Percentiles rank a stretch among this genome's conserved stretches.
phyloP scores from a whole-genome alignment of 2,888 invertebrate genomes.

The Venustoraphidia nigricollis region DNA sequence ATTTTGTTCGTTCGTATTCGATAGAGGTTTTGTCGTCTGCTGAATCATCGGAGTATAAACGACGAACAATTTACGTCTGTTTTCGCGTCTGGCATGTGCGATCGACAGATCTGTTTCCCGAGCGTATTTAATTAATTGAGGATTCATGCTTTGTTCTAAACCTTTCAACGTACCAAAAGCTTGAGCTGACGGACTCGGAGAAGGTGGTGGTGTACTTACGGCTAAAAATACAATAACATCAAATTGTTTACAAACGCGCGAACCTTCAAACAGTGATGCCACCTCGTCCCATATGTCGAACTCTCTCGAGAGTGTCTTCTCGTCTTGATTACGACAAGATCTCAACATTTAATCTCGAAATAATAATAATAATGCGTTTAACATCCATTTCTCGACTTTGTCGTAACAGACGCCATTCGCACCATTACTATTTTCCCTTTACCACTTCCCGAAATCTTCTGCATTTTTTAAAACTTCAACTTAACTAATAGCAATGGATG shows the following conservation, averaged over 20 bases:
- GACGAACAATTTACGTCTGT: conserved; percentile 62
- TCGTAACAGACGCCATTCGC: no score
- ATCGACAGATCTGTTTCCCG: conserved; percentile 82
- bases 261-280: no score
- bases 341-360: no score
- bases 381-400: no score
- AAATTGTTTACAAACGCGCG: background rate
- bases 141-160: conserved; percentile 83
- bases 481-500: no score
- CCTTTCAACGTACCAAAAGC: conserved; percentile 75
- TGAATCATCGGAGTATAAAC: conserved; percentile 45
- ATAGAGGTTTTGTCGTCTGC: conserved; percentile 24
- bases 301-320: no score
- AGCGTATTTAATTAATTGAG: conserved; percentile 77
- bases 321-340: no score
- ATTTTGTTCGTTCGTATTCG: conserved; percentile 19
- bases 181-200: conserved; percentile 42
- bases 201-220: conserved; percentile 33
- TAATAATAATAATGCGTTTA: no score
- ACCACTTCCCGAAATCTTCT: no score
- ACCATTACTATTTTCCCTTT: no score
- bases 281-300: no score
- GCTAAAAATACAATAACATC: conserved; percentile 17
- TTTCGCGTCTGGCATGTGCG: conserved; percentile 63
- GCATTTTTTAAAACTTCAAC: no score